Conservation (phyloP, 2,113 vertebrate genomes). For the Pogonocichla stellata region DNA sequence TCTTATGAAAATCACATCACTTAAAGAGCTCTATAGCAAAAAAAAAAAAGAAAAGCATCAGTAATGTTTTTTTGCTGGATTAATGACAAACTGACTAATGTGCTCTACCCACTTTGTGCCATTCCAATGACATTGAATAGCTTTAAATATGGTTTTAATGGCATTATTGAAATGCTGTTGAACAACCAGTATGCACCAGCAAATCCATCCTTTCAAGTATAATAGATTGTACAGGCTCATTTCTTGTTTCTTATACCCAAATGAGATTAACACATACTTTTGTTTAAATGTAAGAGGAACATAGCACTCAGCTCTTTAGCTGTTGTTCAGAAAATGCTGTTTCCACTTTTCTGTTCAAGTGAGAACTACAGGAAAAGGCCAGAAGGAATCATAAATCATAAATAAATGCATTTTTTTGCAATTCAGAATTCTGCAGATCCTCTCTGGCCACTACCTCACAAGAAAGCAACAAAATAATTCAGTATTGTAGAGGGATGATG, state of each 20-base stretch:
- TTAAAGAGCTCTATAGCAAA: background rate
- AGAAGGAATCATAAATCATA: background rate
- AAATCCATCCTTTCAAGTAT: background rate
- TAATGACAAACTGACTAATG: conserved; percentile 45
- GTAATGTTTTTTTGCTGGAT: conserved; percentile 29
- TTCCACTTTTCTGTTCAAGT: background rate
- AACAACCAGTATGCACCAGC: background rate
- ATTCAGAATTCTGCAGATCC: background rate
- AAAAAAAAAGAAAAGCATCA: background rate
- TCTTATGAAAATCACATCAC: background rate
- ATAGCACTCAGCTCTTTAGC: background rate
- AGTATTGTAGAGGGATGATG: background rate
- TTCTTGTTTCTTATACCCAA: conserved; percentile 15
- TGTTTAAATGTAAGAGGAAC: conserved; percentile 24
- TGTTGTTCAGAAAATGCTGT: background rate
- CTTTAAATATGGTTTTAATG: conserved; percentile 52
- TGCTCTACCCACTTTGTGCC: background rate
- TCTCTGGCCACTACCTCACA: background rate
- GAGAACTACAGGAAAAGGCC: background rate
- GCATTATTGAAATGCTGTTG: conserved; percentile 27
- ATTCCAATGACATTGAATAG: conserved; percentile 1
- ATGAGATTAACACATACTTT: conserved; percentile 19
- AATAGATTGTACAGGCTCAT: conserved; percentile 15
- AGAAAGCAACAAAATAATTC: background rate
- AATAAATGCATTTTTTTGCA: background rate